Evolutionary conservation across 1,140 invertebrate genomes (phyloP), one percentile per base, ranked within the genome.

Genomic region (Ostrea denselamellosa): DNA sequence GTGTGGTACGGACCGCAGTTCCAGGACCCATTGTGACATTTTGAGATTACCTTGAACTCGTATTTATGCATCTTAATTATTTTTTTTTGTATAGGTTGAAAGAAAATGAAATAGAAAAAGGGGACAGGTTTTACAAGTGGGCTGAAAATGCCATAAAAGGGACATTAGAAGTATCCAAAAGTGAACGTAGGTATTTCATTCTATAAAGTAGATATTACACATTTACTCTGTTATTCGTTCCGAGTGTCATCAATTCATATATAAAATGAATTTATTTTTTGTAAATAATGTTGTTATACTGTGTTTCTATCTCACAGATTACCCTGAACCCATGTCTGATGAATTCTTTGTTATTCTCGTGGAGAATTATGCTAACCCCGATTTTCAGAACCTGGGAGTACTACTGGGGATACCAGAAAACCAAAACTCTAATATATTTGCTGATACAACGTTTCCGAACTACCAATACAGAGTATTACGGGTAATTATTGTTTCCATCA

Each of bases 71-170:
- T n/a, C 56, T 5, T 19, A 58, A 19, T 17, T 19, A 19, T 62
- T 62, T 3, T 19, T n/a, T n/a, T 62, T 5, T 62, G 4, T 34
- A 34, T 12, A 77, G 68, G 68, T 77, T 77, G 28, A 34, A 77
- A 28, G 12, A 77, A 12, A 77, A 77, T 34, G 22, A 77, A 77
- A 9, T 28, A 28, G 68, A 77, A 12, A 77, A 77, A 34, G 68
- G 28, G 14, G 68, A 77, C 25, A 77, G 68, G 28, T 77, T 77
- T 77, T 77, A 77, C 28, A 77, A 77, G 28, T 77, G 68, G 68
- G 68, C 68, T 28, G 68, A 77, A 5, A 77, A 77, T 77, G 68
- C 25, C 28, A 77, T 77, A 10, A 77, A 77, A 34, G 68, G 68
- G 28, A 77, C 68, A 10, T 34, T 77, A 25, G 68, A 77, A 14